Evolutionary conservation across 2,113 vertebrate genomes (phyloP), one percentile per base, ranked within the genome.

Genomic region (Pipa parva): DNA sequence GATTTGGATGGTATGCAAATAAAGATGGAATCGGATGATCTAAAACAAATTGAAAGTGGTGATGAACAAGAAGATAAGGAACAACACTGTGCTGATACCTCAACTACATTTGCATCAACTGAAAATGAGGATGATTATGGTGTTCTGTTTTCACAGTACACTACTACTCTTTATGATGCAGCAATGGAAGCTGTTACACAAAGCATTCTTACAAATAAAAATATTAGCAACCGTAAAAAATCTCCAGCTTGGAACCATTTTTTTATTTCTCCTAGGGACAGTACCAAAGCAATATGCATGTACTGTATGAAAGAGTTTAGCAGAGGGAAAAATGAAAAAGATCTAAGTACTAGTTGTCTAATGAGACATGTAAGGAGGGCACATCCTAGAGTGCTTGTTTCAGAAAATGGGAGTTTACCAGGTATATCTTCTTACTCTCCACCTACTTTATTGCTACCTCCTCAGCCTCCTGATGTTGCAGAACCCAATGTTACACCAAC

Each of bases 251-350:
- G 96, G 96, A 95, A 95, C 74, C 96, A 98, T 73, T 98, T 98
- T 76, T 97, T 93, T 79, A 98, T 98, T 85, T 98, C 96, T 6
- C 96, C 95, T 22, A 90, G 94, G 73, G 95, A 98, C 79, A 92
- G 90, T 80, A 98, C 95, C 74, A 98, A 98, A 88, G 95, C 96
- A 75, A 91, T 98, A 81, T 98, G 96, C 81, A 93, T 92, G 80
- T 99, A 98, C 88, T 99, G 96, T 82, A 94, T 98, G 94, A 98
- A 97, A 83, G 96, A 97, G 78, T 98, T 98, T 61, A 98, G 95
- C 72, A 83, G 95, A 20, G 96, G 96, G 33, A 98, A 98, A 80
- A 98, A 98, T 10, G 96, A 98, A 77, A 98, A 97, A 80, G 96
- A 98, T 80, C 78, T 98, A 66, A 98, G 96, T 72, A 98, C 96